phyloP scores from a whole-genome alignment of 2,113 vertebrate genomes.

The Cyanoliseus patagonus region DNA sequence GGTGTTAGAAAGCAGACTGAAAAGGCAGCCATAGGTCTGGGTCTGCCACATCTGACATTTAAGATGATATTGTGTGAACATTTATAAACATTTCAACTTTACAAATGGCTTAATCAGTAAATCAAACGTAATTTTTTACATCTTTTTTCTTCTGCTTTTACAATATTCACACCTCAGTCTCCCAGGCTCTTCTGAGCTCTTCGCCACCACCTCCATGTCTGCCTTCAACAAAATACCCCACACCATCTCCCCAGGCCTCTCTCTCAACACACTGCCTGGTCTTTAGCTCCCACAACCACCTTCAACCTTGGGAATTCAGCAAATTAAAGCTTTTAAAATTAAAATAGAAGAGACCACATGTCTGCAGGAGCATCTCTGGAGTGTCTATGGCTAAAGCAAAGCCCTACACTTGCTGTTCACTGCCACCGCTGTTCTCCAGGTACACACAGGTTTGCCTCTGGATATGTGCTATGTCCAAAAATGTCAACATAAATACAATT shows the following conservation, averaged over 20 bases:
- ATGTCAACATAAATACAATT: not conserved
- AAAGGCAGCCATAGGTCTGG: not conserved
- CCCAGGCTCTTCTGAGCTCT: not conserved
- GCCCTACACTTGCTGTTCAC: not conserved
- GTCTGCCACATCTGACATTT: conserved; percentile 18
- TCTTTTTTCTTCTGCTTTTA: not conserved
- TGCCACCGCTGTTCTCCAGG: rapidly evolving
- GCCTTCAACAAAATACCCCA: not conserved
- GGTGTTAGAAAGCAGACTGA: not conserved
- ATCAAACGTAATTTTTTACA: not conserved
- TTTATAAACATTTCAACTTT: conserved; percentile 3
- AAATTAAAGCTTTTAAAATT: not conserved
- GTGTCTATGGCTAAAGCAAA: not conserved
- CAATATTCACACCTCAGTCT: not conserved
- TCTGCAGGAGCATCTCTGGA: not conserved
- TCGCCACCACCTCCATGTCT: not conserved
- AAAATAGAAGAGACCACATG: not conserved
- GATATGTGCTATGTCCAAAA: not conserved
- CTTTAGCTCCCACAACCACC: not conserved
- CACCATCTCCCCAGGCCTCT: not conserved
- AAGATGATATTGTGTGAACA: not conserved
- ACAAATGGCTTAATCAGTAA: not conserved
- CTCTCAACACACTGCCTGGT: not conserved
- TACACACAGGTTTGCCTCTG: not conserved
- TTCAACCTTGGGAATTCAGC: not conserved